These are phyloP conservation scores for Apis laboriosa DNA, from an alignment of 1,140 invertebrate genomes.

Conservation along the genomic window DNA sequence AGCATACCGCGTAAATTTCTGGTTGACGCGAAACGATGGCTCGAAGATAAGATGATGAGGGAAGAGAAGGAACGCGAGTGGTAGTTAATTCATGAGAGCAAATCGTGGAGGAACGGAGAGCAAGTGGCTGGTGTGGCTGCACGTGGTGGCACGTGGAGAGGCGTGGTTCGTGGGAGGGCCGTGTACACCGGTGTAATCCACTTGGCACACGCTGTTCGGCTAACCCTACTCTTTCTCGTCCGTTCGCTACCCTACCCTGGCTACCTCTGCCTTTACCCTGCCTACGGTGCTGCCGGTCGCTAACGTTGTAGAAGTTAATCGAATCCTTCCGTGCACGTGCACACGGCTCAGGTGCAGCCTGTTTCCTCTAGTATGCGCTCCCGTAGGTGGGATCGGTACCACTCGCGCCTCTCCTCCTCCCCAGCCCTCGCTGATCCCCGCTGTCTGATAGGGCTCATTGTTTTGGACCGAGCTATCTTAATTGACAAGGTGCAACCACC, in stretches of 20 bases:
- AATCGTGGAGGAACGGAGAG: constrained; percentile 23
- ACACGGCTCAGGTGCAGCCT: constrained; percentile 27
- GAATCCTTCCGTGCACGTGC: constrained; percentile 50
- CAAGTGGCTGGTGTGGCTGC: constrained; percentile 54
- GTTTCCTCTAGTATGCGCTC: constrained; percentile 28
- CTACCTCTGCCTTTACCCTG: constrained; percentile 54
- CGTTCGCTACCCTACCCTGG: constrained; percentile 56
- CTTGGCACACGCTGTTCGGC: constrained; percentile 72
- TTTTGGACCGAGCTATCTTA: constrained; percentile 35
- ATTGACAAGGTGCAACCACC: constrained; percentile 39
- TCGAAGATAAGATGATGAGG: not conserved
- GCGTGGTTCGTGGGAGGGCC: constrained; percentile 77
- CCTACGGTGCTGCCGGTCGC: constrained; percentile 35
- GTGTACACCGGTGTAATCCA: constrained; percentile 69
- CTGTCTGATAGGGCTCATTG: constrained; percentile 40
- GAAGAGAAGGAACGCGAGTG: constrained; percentile 3
- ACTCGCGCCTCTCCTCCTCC: constrained; percentile 8
- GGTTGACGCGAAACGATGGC: not conserved
- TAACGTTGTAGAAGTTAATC: constrained; percentile 28
- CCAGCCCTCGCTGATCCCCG: constrained; percentile 13
- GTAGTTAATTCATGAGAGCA: constrained; percentile 26
- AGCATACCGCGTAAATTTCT: too few species aligned
- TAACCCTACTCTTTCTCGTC: constrained; percentile 69
- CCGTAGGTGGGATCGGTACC: constrained; percentile 39
- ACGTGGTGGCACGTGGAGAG: constrained; percentile 77